These are phyloP conservation scores for Knipowitschia caucasica DNA, from an alignment of 2,797 vertebrate genomes.

Conservation along the genomic window DNA sequence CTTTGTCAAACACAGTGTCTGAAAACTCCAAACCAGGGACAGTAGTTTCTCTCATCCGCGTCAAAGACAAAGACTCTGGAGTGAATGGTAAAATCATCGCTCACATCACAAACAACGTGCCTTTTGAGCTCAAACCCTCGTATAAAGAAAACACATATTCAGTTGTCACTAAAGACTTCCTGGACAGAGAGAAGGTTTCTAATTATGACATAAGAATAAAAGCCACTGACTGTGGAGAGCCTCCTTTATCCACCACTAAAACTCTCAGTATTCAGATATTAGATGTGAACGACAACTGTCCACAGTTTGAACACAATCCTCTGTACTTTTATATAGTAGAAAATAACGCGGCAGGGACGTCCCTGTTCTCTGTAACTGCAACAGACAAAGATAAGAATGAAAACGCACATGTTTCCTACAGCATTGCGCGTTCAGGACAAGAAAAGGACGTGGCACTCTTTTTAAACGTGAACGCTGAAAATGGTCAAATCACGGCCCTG, in stretches of 20 bases:
- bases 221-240: slow-evolving; percentile 74
- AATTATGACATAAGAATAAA: slow-evolving; percentile 75
- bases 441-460: slow-evolving; percentile 37
- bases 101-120: slow-evolving; percentile 18
- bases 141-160: slow-evolving; percentile 62
- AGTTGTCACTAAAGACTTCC: slow-evolving; percentile 14
- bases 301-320: slow-evolving; percentile 45
- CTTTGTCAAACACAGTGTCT: slow-evolving; percentile 46
- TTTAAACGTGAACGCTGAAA: slow-evolving; percentile 71
- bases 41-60: slow-evolving; percentile 47
- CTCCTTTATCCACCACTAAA: slow-evolving; percentile 62
- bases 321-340: slow-evolving; percentile 63
- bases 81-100: slow-evolving; percentile 44
- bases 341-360: slow-evolving; percentile 63
- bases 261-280: slow-evolving; percentile 43
- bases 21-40: slow-evolving; percentile 57
- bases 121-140: slow-evolving; percentile 54
- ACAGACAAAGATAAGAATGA: slow-evolving; percentile 55
- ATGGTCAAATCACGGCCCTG: slow-evolving; percentile 73
- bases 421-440: slow-evolving; percentile 23
- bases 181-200: slow-evolving; percentile 74
- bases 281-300: slow-evolving; percentile 71
- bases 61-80: slow-evolving; percentile 50
- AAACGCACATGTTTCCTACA: slow-evolving; percentile 59
- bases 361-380: slow-evolving; percentile 59